These are phyloP conservation scores for Contarinia nasturtii DNA, from an alignment of 1,140 invertebrate species.

Conservation along the genomic window DNA sequence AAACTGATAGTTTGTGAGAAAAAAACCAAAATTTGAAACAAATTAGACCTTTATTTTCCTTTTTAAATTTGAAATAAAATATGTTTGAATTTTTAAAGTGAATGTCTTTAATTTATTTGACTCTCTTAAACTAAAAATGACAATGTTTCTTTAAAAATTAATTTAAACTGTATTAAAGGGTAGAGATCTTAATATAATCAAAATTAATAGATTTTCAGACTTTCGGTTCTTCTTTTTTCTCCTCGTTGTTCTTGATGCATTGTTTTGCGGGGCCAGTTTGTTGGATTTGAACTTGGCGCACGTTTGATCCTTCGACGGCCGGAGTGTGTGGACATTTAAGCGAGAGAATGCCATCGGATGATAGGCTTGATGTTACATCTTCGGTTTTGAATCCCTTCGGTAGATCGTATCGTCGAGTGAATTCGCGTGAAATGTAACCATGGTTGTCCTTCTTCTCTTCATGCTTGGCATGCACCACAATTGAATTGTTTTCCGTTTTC, in stretches of 20 bases:
- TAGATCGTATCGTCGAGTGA: conserved; percentile 44
- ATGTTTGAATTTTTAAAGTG: no score
- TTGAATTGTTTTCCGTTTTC: conserved; percentile 46
- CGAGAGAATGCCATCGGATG: conserved; percentile 52
- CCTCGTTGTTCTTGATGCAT: neutral
- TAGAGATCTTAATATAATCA: no score
- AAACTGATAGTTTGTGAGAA: no score
- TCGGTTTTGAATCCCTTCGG: conserved; percentile 44
- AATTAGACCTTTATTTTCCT: no score
- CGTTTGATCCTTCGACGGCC: conserved; percentile 16
- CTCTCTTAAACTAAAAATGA: no score
- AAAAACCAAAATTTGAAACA: no score
- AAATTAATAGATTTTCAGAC: no score
- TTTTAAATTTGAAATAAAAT: no score
- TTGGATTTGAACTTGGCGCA: conserved; percentile 20
- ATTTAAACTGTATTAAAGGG: no score
- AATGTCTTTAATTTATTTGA: no score
- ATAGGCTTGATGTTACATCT: conserved; percentile 41
- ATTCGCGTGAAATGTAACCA: conserved; percentile 39
- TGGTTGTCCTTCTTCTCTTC: conserved; percentile 48
- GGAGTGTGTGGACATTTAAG: conserved; percentile 44
- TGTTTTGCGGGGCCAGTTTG: conserved; percentile 10
- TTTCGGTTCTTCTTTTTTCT: no score
- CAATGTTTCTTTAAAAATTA: no score
- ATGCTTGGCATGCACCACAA: conserved; percentile 49